Base-by-base conservation (phyloP, 2,113 vertebrate genomes). In the Xenus cinereus region DNA sequence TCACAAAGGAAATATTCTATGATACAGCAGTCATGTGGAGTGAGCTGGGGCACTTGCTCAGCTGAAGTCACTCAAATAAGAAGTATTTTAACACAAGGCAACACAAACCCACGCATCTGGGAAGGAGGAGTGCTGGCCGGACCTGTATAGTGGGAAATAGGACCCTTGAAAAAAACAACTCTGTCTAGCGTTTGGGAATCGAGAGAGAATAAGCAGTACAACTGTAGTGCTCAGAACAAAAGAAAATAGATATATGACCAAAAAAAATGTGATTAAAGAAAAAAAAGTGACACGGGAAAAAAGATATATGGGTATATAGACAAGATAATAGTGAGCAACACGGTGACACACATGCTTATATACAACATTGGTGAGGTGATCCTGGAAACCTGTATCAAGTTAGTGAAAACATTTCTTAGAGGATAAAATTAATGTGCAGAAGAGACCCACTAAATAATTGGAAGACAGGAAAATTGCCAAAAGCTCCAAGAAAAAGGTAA, bases 61-160 rank as follows among this genome's bases (percentile, higher is more conserved):
- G n/a, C 43, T 95, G 26, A 28, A 30, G 26, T 73, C 39, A 67
- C 35, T 37, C 26, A 9, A 84, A 86, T 12, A 56, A 46, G 43
- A 74, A 67, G 1, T 1, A 60, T 75, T 84, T 92, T 74, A 48
- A 71, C 16, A 67, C 5, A 43, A 69, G 37, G 10, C 26, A 76
- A 10, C 50, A 32, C 22, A 74, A 67, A 89, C 12, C 8, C 20
- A 46, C 5, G 5, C 10, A 4, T 74, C 19, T 74, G 41, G 32
- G n/a, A 66, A 77, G 39, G 39, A 69, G 3, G 12, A 74, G 3
- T 19, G 20, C n/a, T 78, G 50, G 12, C 32, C 54, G 45, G 10
- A 71, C 30, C n/a, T 2, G 0, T 32, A 12, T 4, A 6, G 37
- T 2, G 1, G 28, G n/a, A 73, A 63, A 57, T 14, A 71, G 14